Percentiles rank a stretch among this genome's conserved stretches.
Evolutionary conservation across 2,888 invertebrate genomes (phyloP).

Genomic region (Netelia virgata): DNA sequence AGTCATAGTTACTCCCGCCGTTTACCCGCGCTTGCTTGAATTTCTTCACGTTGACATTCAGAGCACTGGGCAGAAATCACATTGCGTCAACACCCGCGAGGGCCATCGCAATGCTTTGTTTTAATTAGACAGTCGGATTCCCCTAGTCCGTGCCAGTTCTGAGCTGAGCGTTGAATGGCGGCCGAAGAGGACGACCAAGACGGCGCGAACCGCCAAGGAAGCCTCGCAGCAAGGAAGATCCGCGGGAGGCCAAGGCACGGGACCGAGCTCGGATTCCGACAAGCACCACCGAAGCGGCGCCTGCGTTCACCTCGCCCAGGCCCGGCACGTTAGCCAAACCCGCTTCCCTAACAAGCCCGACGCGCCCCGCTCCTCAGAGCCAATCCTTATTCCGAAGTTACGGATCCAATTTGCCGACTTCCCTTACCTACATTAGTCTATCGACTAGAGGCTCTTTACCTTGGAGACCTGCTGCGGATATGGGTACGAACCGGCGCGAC

Average conservation of each 20-base stretch:
- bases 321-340: constrained; percentile 78
- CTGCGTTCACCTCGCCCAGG: constrained; percentile 72
- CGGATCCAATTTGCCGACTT: constrained; percentile 90
- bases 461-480: too few species aligned
- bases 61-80: constrained; percentile 89
- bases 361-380: constrained; percentile 89
- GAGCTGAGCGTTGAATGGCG: constrained; percentile 83
- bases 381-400: constrained; percentile 90
- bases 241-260: constrained; percentile 84
- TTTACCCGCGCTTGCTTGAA: constrained; percentile 87
- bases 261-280: constrained; percentile 82
- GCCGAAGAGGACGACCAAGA: constrained; percentile 82
- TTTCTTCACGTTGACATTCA: constrained; percentile 88
- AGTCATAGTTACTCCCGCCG: constrained; percentile 82
- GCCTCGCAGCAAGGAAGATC: constrained; percentile 79
- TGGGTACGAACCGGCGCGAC: too few species aligned
- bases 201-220: constrained; percentile 67
- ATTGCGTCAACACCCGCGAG: constrained; percentile 86
- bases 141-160: constrained; percentile 88
- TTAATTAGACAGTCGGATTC: constrained; percentile 81
- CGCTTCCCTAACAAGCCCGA: too few species aligned
- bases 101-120: constrained; percentile 88
- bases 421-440: constrained; percentile 90
- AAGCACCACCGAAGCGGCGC: constrained; percentile 57
- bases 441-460: too few species aligned